phyloP scores from a whole-genome alignment of 2,113 vertebrate genomes.

The Pandion haliaetus region DNA sequence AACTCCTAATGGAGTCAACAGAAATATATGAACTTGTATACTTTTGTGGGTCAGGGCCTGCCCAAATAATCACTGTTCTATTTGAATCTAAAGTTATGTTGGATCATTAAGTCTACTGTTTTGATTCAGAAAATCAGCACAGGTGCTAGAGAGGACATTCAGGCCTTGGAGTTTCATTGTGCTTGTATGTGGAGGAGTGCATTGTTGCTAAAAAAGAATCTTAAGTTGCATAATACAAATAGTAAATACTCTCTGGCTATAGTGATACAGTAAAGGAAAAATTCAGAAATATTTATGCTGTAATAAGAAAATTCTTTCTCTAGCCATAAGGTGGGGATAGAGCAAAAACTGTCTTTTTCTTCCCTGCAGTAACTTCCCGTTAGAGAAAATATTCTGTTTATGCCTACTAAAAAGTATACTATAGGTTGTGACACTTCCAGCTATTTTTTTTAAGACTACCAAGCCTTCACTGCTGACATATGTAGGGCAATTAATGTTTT shows the following conservation, averaged over 20 bases:
- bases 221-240: not conserved
- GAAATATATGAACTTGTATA: not conserved
- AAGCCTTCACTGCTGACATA: not conserved
- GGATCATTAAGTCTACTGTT: not conserved
- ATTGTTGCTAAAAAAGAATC: not conserved
- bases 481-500: not conserved
- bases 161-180: not conserved
- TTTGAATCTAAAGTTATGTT: not conserved
- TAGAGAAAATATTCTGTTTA: not conserved
- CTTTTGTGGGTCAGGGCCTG: not conserved
- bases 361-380: not conserved
- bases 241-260: not conserved
- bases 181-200: not conserved
- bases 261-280: not conserved
- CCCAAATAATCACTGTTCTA: not conserved
- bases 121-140: not conserved
- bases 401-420: not conserved
- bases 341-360: conserved; percentile 27
- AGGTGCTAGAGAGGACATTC: not conserved
- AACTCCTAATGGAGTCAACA: not conserved
- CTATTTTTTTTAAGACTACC: not conserved
- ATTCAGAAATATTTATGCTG: not conserved
- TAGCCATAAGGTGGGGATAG: conserved; percentile 68
- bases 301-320: conserved; percentile 32
- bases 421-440: not conserved